phyloP scores from a whole-genome alignment of 2,888 invertebrate genomes.

The Perizoma flavofasciatum region DNA sequence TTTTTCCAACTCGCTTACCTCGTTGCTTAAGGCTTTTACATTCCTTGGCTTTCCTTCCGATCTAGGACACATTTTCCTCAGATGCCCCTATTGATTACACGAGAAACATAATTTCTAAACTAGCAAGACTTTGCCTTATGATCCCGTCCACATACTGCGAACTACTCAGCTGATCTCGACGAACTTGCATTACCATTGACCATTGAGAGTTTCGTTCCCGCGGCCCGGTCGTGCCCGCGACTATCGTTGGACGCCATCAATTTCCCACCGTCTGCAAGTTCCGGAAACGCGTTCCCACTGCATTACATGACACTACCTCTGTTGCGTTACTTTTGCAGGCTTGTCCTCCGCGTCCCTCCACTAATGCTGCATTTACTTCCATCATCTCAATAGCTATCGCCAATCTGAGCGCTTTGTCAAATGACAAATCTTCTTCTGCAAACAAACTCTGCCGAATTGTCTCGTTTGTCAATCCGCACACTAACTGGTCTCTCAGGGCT shows the following conservation, averaged over 20 bases:
- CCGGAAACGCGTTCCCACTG: no score
- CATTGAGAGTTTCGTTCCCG: neutral
- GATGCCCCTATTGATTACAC: conserved; percentile 24
- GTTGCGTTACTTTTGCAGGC: neutral
- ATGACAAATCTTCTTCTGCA: conserved; percentile 14
- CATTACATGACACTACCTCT: neutral
- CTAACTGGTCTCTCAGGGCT: conserved; percentile 18
- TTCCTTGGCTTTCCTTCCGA: neutral
- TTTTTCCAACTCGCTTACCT: neutral
- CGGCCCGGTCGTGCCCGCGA: neutral
- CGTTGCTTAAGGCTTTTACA: neutral
- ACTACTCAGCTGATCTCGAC: neutral
- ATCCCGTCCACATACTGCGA: no score
- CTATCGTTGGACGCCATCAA: neutral
- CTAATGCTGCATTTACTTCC: conserved; percentile 19
- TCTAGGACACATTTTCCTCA: conserved; percentile 28
- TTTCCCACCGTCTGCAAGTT: neutral
- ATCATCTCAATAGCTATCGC: conserved; percentile 18
- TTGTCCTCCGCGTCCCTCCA: neutral
- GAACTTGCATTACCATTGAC: neutral
- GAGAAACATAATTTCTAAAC: conserved; percentile 26
- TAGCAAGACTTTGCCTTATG: no score
- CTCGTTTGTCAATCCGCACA: conserved; percentile 23
- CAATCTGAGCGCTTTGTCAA: conserved; percentile 5
- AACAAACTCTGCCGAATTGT: conserved; percentile 24